Conservation (phyloP, 64 coral and sea anemone genomes). For the Dendrophyllia cribrosa region DNA sequence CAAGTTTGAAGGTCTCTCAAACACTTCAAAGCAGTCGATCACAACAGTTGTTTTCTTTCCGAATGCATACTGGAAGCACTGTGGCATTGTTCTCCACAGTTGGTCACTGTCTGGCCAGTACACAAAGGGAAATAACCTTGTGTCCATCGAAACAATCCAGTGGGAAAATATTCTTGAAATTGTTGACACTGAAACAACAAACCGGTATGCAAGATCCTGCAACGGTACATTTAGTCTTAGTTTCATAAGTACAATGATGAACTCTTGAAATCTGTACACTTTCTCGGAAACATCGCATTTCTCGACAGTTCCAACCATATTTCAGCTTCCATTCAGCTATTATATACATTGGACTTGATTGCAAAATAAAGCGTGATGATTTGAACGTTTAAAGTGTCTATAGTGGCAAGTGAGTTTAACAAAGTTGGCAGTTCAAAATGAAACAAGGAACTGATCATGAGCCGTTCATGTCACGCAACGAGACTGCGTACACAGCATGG, state of each 20-base stretch:
- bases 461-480: no score
- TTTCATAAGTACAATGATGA: slow-evolving; percentile 48
- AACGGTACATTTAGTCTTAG: slow-evolving; percentile 19
- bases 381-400: no score
- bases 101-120: background rate
- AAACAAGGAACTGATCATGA: no score
- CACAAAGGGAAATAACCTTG: background rate
- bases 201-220: background rate
- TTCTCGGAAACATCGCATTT: no score
- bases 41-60: background rate
- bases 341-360: no score
- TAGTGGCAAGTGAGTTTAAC: no score
- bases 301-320: no score
- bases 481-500: no score
- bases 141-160: background rate
- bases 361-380: no score
- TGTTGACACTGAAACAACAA: background rate
- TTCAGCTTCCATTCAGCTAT: no score
- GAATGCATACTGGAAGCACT: background rate
- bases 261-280: slow-evolving; percentile 20
- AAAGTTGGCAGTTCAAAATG: no score
- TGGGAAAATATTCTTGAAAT: background rate
- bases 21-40: background rate
- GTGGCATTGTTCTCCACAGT: background rate
- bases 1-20: slow-evolving; percentile 24